These are phyloP conservation scores for Pteropus rufus DNA, from an alignment of 2,797 vertebrate genomes.

Conservation along the genomic window DNA sequence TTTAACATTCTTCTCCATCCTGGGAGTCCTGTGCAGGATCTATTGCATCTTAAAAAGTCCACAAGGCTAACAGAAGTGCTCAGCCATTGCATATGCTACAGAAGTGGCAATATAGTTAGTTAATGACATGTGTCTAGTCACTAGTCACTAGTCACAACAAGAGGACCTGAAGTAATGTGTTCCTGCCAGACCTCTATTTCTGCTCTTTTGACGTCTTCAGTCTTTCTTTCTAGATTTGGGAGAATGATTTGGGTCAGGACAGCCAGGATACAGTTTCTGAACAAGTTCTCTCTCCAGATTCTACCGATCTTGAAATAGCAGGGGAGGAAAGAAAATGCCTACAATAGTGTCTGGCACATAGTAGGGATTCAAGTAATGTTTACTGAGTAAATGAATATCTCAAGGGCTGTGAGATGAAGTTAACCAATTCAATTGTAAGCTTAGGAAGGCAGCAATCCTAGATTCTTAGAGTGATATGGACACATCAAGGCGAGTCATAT, in stretches of 20 bases:
- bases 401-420: neutral
- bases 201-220: neutral
- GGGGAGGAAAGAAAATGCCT: neutral
- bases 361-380: neutral
- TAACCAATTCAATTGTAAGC: neutral
- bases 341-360: neutral
- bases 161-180: neutral
- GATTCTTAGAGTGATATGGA: neutral
- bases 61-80: neutral
- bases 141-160: neutral
- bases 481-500: neutral
- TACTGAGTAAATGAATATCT: neutral
- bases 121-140: neutral
- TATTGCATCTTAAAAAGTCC: neutral
- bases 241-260: neutral
- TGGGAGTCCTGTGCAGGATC: neutral
- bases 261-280: neutral
- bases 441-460: neutral
- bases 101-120: neutral
- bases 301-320: neutral
- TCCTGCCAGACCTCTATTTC: neutral
- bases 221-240: neutral
- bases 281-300: neutral
- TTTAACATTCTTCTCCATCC: neutral
- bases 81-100: neutral